Evolutionary conservation across 23 tunicate species (phyloP).

Genomic region (Oikopleura vanhoeffeni): DNA sequence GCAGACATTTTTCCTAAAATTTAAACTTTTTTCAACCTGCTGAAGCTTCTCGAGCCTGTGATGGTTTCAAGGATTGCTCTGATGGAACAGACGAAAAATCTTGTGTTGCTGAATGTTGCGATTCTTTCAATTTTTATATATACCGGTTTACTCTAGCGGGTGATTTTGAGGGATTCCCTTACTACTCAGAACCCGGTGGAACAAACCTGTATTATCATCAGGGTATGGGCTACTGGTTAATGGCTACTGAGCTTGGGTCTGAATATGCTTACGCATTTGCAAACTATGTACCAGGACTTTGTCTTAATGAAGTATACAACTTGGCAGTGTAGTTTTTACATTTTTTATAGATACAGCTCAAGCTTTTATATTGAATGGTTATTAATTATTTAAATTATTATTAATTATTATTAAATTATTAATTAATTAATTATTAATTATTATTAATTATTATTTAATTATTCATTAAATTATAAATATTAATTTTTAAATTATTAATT

Average conservation of each 20-base stretch:
- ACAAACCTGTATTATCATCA: not conserved
- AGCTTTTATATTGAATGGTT: too few species aligned
- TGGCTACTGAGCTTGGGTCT: not conserved
- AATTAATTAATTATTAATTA: too few species aligned
- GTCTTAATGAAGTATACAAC: not conserved
- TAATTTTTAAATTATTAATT: too few species aligned
- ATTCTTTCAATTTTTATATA: not conserved
- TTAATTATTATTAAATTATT: too few species aligned
- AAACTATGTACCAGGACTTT: not conserved
- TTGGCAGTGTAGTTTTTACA: too few species aligned
- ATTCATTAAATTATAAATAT: too few species aligned
- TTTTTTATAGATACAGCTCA: too few species aligned
- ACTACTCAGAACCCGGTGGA: not conserved
- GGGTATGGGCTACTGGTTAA: not conserved
- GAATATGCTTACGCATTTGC: not conserved
- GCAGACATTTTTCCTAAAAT: too few species aligned
- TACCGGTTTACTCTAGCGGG: not conserved
- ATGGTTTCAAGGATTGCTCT: not conserved
- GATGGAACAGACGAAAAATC: not conserved
- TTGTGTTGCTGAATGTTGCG: not conserved
- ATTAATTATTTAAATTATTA: too few species aligned
- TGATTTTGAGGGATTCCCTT: not conserved
- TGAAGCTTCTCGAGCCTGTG: not conserved
- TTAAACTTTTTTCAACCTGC: too few species aligned
- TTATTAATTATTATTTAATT: too few species aligned